Percentiles rank a stretch among this genome's conserved stretches.
These are phyloP conservation scores for Anguilla pacifica DNA, from an alignment of 2,797 vertebrate genomes.

Conservation along the genomic window DNA sequence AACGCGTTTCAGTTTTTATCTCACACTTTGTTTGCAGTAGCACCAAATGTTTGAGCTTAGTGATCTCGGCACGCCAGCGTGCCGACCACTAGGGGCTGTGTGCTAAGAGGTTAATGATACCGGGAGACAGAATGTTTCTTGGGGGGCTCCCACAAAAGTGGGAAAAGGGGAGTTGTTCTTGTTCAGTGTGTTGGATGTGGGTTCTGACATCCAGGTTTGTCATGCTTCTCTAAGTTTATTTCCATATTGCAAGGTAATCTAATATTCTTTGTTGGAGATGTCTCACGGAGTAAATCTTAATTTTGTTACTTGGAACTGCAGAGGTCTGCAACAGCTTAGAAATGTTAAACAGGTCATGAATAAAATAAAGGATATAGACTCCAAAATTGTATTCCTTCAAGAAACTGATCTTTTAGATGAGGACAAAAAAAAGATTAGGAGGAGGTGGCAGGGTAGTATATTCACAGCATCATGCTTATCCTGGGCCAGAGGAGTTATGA, in stretches of 20 bases:
- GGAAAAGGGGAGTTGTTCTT: slow-evolving; percentile 11
- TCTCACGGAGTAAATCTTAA: no score
- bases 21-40: no score
- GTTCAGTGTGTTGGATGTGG: slow-evolving; percentile 19
- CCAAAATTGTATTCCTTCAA: slow-evolving; percentile 12
- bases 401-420: neutral
- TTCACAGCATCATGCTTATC: neutral
- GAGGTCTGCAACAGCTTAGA: no score
- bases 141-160: slow-evolving; percentile 4
- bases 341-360: neutral
- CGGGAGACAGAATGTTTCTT: slow-evolving; percentile 5
- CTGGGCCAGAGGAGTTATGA: slow-evolving; percentile 1
- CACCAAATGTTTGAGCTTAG: no score
- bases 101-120: neutral
- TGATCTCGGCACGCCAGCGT: no score
- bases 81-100: no score
- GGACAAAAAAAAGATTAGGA: neutral
- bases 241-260: slow-evolving; percentile 8
- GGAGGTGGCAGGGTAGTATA: slow-evolving; percentile 8
- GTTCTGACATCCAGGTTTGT: slow-evolving; percentile 11
- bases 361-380: neutral
- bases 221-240: slow-evolving; percentile 1
- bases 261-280: neutral
- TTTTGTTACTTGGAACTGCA: no score
- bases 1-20: no score